Evolutionary conservation across 2,888 invertebrate species (phyloP), one percentile per base, ranked within the genome.

Genomic region (Lordiphosa andalusiaca): DNA sequence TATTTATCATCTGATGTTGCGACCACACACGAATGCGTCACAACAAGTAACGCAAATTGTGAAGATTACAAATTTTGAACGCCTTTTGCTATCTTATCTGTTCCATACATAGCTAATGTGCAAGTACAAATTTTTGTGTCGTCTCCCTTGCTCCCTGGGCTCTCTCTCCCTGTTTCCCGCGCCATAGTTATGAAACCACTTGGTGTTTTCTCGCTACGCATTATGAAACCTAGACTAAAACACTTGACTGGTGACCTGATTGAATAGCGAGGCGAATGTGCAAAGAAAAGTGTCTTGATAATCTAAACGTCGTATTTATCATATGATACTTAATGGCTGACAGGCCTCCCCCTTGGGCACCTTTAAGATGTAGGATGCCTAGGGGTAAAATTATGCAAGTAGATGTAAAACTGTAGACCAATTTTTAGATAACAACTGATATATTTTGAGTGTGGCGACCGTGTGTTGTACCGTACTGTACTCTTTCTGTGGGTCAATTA

Each of bases 21-120:
- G 38, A 13, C 38, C 12, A 6, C 19, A 49, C 30, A 61, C 42
- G 49, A 37, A 55, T 62, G 62, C 40, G 49, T 50, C 40, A 58
- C 36, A 12, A 16, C 44, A 44, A 46, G 35, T 44, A 44, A 36
- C 52, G 25, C 7, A 30, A 30, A 52, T 59, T 25, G 51, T 52
- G 39, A 44, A 44, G 59, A 60, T 59, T 59, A 60, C 59, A 52
- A 59, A 50, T 33, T 62, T 62, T 63, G 55, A 49, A 55, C 63
- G 37, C 62, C 23, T 41, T 50, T 62, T 46, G 55, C 63, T 55
- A 62, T 63, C 62, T 63, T 63, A 63, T 63, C 62, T 46, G 39
- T 30, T 48, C 30, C 30, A 30, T 30, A n/a, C 46, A 50, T 13
- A 49, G 50, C 62, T 50, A 33, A 25, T 63, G 63, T 40, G 38